Evolutionary conservation across 2,113 vertebrate species (phyloP).

Genomic region (Dicrurus megarhynchus): DNA sequence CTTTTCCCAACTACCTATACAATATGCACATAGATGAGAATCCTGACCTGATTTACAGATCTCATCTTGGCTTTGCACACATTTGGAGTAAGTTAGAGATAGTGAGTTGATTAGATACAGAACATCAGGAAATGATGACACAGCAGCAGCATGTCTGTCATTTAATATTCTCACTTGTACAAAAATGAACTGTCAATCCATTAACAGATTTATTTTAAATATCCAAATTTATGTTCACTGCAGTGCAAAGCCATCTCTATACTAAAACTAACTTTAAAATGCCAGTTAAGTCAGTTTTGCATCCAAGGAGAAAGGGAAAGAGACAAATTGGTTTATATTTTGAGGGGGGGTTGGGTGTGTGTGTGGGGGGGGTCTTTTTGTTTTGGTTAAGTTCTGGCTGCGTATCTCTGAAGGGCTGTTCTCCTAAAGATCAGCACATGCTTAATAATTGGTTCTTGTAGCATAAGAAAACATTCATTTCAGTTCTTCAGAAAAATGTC

Average conservation of each 20-base stretch:
- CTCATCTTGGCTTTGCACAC: background rate
- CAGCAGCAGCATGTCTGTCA: background rate
- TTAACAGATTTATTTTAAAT: background rate
- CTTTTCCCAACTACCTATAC: background rate
- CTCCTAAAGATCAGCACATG: background rate
- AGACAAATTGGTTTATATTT: background rate
- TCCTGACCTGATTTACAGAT: background rate
- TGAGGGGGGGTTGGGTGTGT: background rate
- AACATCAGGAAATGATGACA: background rate
- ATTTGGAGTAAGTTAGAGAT: background rate
- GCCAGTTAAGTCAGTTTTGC: background rate
- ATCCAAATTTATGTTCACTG: background rate
- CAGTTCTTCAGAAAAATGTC: background rate
- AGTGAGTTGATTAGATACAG: background rate
- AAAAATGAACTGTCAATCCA: background rate
- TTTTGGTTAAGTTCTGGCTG: background rate
- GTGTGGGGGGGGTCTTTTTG: accelerated
- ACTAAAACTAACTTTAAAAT: background rate
- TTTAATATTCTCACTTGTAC: background rate
- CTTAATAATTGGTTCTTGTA: background rate
- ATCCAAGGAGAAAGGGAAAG: background rate
- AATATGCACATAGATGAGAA: background rate
- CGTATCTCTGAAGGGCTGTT: background rate
- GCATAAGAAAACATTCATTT: background rate
- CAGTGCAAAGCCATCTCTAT: background rate